A percentile compares a stretch with the other conserved stretches of the same genome.
Evolutionary conservation across 2,113 vertebrate species (phyloP).

Genomic region (Pitta sordida): DNA sequence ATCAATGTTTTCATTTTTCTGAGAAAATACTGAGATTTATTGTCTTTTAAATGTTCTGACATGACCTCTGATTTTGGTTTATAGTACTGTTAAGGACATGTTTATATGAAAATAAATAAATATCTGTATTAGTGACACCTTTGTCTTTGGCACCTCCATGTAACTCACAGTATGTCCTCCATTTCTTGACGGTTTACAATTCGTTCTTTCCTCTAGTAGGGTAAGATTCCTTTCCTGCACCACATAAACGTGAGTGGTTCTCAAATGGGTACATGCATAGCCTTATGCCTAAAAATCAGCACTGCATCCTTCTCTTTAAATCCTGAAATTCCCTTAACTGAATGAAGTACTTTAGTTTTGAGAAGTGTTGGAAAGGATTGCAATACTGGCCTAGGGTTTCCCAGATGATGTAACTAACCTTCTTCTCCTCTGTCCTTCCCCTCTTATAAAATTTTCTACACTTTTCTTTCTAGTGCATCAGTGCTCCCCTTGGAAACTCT

Average conservation of each 20-base stretch:
- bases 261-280: neutral
- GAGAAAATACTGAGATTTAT: neutral
- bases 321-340: neutral
- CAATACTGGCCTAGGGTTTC: neutral
- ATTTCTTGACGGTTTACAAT: neutral
- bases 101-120: neutral
- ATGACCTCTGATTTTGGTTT: neutral
- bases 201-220: neutral
- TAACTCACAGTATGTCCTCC: neutral
- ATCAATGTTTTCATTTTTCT: neutral
- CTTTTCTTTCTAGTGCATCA: neutral
- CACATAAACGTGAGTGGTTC: fast-evolving
- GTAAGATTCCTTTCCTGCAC: neutral
- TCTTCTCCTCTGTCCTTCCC: neutral
- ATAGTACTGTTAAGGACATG: neutral
- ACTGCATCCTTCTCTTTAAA: neutral
- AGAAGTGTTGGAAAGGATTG: neutral
- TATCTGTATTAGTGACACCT: neutral
- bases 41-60: neutral
- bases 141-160: neutral
- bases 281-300: neutral
- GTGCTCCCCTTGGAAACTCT: neutral
- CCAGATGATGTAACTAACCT: neutral
- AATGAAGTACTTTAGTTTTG: neutral
- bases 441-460: neutral